Evolutionary conservation across 2,113 vertebrate genomes (phyloP).

Genomic region (Paradisaea rubra): DNA sequence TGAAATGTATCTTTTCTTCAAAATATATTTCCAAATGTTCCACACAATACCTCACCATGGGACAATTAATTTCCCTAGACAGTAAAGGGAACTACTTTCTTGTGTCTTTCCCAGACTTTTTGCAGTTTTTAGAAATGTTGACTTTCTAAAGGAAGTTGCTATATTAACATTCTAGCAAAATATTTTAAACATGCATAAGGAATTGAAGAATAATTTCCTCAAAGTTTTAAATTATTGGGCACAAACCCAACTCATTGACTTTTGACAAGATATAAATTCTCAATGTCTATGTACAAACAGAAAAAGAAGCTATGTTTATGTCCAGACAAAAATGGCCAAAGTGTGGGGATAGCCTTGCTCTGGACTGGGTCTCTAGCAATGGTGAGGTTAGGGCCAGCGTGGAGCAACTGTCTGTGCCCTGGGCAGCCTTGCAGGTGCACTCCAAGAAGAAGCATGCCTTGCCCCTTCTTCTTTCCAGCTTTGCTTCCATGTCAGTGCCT

Average conservation of each 20-base stretch:
- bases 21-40: background rate
- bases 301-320: background rate
- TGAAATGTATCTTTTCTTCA: background rate
- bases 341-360: background rate
- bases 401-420: background rate
- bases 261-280: background rate
- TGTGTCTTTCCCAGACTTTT: background rate
- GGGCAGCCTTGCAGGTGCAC: accelerated
- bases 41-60: background rate
- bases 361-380: no score
- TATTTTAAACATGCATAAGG: background rate
- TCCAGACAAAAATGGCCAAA: background rate
- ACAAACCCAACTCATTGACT: background rate
- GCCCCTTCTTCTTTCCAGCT: background rate
- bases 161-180: background rate
- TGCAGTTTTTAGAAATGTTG: background rate
- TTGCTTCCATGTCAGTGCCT: accelerated
- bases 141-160: background rate
- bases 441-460: background rate
- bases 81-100: background rate
- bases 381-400: accelerated
- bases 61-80: background rate
- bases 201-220: background rate
- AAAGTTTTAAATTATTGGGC: background rate
- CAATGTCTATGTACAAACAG: background rate